Base-by-base conservation (phyloP, 2,797 vertebrate genomes). In the Gallinago nigripennis region DNA sequence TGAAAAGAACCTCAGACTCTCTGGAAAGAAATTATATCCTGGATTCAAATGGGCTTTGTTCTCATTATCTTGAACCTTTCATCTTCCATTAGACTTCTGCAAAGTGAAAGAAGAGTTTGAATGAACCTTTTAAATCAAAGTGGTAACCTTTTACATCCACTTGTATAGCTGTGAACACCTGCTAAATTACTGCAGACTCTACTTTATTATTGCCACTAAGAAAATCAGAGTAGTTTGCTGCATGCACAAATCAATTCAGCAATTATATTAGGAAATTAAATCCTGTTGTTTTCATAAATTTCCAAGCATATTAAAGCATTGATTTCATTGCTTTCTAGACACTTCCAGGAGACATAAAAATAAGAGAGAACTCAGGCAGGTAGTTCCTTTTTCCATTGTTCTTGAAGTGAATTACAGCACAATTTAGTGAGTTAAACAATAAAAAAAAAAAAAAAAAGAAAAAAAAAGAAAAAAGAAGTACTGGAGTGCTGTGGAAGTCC, bases 121-220 rank as follows among this genome's bases (percentile, higher is more conserved):
- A 82, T 65, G 84, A 92, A 87, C 72, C 57, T 94, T 96, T 94
- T 96, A 94, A 96, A 95, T 96, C 90, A 84, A 94, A 94, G 77
- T 24, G 33, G 82, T 96, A 94, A 94, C 95, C 92, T 96, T 96
- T 92, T 91, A 53, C 80, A 82, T 92, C 58, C n/a, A 46, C 28
- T 84, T 28, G 8, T 70, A 92, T 73, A 91, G 79, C 80, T 92
- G 56, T 71, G 91, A 96, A 92, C 95, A 94, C 79, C 96, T 97
- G 95, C 51, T 94, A 88, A 96, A 96, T 94, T 94, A 84, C 93
- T 92, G 84, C 87, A 95, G 94, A 82, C 77, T 79, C 43, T 86
- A 63, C 69, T 91, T 92, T 77, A 94, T 96, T 96, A 91, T 78
- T 91, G 77, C 73, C 92, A 79, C 73, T 66, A 86, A 94, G 87